A percentile compares a stretch with the other conserved stretches of the same genome.
Evolutionary conservation across 2,113 vertebrate genomes (phyloP).

Genomic region (Microtus montanus): DNA sequence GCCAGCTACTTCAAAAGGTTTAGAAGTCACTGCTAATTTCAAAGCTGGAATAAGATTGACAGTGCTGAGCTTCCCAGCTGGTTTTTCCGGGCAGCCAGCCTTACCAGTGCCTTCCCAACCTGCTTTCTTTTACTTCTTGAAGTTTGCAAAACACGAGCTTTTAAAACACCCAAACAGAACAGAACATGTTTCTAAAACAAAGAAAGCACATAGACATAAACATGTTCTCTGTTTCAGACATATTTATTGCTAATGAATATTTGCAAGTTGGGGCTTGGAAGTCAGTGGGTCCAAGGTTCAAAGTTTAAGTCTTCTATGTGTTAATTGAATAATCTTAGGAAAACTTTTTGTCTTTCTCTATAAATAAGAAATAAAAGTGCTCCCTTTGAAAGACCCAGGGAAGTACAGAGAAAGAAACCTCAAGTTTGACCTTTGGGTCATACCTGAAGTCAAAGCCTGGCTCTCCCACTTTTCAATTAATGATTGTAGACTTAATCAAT

Average conservation of each 20-base stretch:
- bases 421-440: background rate
- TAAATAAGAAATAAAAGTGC: background rate
- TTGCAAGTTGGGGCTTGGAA: background rate
- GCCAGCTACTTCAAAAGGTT: constrained; percentile 76
- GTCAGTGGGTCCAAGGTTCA: background rate
- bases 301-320: background rate
- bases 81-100: constrained; percentile 71
- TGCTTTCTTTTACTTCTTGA: constrained; percentile 72
- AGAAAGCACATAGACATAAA: constrained; percentile 45
- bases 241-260: constrained; percentile 19
- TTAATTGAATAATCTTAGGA: background rate
- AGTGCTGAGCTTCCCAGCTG: constrained; percentile 79
- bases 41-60: constrained; percentile 80
- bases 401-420: background rate
- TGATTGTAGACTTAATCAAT: background rate
- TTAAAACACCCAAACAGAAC: constrained; percentile 71
- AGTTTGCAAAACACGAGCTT: constrained; percentile 69
- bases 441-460: background rate
- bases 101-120: constrained; percentile 68
- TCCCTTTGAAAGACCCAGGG: background rate
- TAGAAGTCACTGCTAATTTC: constrained; percentile 78
- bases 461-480: background rate
- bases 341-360: background rate
- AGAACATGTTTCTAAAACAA: constrained; percentile 72
- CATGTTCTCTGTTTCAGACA: background rate